phyloP scores from a whole-genome alignment of 2,797 vertebrate genomes.

The Fringilla coelebs region DNA sequence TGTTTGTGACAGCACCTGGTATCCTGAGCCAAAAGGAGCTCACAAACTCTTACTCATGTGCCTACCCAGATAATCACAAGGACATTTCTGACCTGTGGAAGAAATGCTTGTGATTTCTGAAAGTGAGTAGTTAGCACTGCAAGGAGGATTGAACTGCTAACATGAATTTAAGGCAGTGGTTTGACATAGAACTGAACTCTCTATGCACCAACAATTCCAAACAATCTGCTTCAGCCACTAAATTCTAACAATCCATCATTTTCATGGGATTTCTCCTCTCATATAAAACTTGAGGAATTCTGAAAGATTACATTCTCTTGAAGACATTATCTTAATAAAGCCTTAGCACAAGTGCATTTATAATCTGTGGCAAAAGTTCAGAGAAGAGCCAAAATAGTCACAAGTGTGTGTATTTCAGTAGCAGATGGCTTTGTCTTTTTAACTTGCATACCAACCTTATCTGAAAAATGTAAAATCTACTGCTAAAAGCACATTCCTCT shows the following conservation, averaged over 20 bases:
- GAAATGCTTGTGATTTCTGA: slow-evolving; percentile 6
- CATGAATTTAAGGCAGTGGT: neutral
- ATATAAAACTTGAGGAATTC: neutral
- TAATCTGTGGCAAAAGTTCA: neutral
- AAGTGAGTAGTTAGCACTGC: neutral
- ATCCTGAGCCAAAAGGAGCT: slow-evolving; percentile 5
- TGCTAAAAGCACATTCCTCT: slow-evolving; percentile 62
- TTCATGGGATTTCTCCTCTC: neutral
- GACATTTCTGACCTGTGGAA: neutral
- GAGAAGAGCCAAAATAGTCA: neutral
- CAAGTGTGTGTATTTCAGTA: neutral
- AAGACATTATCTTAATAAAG: neutral
- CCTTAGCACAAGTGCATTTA: neutral
- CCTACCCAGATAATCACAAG: slow-evolving; percentile 13
- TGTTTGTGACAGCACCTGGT: slow-evolving; percentile 10
- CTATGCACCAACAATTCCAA: neutral
- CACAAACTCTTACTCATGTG: neutral
- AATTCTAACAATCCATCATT: neutral
- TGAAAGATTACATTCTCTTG: neutral
- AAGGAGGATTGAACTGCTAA: neutral
- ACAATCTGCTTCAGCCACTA: neutral
- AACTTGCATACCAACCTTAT: slow-evolving; percentile 54
- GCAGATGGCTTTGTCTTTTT: slow-evolving; percentile 32
- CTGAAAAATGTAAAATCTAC: slow-evolving; percentile 63
- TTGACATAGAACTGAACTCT: neutral